phyloP scores from a whole-genome alignment of 1,140 invertebrate species.

The Scaptomyza graminum region DNA sequence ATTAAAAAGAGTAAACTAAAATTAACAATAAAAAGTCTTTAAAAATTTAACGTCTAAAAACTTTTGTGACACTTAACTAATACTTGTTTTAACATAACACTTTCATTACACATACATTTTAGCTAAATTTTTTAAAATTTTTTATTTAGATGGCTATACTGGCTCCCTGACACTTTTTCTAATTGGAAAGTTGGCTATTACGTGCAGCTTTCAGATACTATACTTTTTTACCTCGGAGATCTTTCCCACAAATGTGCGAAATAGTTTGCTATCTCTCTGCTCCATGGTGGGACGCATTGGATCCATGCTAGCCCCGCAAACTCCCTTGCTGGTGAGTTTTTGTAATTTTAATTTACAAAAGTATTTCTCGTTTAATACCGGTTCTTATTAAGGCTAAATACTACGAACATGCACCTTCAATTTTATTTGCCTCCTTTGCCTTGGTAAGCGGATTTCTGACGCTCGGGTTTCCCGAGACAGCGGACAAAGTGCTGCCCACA shows the following conservation, averaged over 20 bases:
- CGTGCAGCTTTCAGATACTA: conserved; percentile 88
- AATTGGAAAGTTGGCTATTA: conserved; percentile 90
- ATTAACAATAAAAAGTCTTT: too few species aligned
- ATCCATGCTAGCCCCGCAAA: conserved; percentile 88
- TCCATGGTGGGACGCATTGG: conserved; percentile 89
- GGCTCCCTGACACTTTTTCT: conserved; percentile 87
- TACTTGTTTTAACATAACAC: too few species aligned
- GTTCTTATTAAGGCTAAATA: conserved; percentile 62
- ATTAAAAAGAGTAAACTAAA: too few species aligned
- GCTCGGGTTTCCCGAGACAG: conserved; percentile 88
- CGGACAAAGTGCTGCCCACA: conserved; percentile 87
- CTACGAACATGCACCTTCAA: conserved; percentile 86
- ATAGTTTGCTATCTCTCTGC: conserved; percentile 86
- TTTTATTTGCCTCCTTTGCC: conserved; percentile 88
- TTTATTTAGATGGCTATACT: conserved; percentile 63
- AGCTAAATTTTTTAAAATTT: background rate
- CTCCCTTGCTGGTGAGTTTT: conserved; percentile 84
- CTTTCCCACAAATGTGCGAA: conserved; percentile 88
- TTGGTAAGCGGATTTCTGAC: conserved; percentile 86
- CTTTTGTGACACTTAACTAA: too few species aligned
- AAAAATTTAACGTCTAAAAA: too few species aligned
- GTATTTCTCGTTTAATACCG: background rate
- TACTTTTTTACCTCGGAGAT: conserved; percentile 90
- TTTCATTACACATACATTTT: too few species aligned
- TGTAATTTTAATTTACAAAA: background rate